Evolutionary conservation across 2,797 vertebrate species (phyloP), one percentile per base, ranked within the genome.

Genomic region (Enteromius unitaeniatus): DNA sequence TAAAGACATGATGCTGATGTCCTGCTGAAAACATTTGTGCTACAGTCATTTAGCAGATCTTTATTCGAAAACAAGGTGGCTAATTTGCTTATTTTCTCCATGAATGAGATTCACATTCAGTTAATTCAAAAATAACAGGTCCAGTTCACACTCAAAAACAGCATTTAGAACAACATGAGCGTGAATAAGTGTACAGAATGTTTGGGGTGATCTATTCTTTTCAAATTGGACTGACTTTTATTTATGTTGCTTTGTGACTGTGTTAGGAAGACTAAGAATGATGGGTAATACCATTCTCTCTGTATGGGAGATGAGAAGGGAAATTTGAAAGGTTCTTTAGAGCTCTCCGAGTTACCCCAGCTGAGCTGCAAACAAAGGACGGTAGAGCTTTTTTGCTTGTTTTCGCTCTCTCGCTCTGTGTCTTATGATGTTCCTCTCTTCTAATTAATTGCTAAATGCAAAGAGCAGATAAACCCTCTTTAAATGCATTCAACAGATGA

Each of bases 371-470:
- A 62, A 86, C 84, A 82, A 83, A 83, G 42, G 68, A 42, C 26
- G 45, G 47, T 6, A 53, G 62, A 78, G 78, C 81, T 75, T 86
- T 72, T 81, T 76, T 68, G 77, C 82, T 77, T 73, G 64, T 79
- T 80, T 82, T 78, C 37, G 5, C 88, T 87, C 31, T 83, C 86
- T 26, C 83, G 68, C 84, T 74, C 49, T 17, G 80, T 34, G 72
- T 78, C 81, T 78, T 87, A 89, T 85, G 86, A 90, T 81, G 78
- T 86, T 81, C 77, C 78, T 85, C 76, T 82, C 76, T 53, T 72
- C 89, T 92, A 92, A 94, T 94, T 93, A 92, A 93, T 88, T 90
- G 84, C 82, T 81, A 90, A 62, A 92, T 90, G 81, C 89, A 92
- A 92, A 91, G 87, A 49, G 84, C 78, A 83, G 64, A 91, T 75